Conservation (phyloP, 1,140 invertebrate species). For the Drosophila busckii region DNA sequence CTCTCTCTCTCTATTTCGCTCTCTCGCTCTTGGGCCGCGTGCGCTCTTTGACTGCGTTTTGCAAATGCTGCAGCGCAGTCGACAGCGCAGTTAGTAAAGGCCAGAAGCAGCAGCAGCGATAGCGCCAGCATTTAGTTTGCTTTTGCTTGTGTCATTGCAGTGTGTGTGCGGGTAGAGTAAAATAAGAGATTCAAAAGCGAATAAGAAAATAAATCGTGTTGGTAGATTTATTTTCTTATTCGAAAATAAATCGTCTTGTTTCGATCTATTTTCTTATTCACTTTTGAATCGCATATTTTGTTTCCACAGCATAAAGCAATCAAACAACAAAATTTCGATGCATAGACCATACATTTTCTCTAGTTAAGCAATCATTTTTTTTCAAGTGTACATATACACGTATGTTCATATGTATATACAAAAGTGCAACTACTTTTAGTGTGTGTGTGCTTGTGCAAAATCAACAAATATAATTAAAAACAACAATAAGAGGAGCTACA, state of each 20-base stretch:
- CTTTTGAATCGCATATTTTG: no score
- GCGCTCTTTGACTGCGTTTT: conserved; percentile 46
- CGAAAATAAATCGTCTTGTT: background rate
- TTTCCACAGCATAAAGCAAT: background rate
- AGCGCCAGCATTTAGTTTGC: conserved; percentile 62
- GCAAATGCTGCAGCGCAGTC: conserved; percentile 26
- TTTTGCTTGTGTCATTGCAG: conserved; percentile 72
- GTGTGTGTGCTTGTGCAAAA: conserved; percentile 9
- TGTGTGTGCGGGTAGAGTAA: conserved; percentile 58
- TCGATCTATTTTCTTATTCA: no score
- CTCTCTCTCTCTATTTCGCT: conserved; percentile 40
- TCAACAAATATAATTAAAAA: conserved; percentile 26
- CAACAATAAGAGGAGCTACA: conserved; percentile 59
- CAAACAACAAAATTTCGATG: conserved; percentile 9
- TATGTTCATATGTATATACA: conserved; percentile 3
- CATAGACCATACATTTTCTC: conserved; percentile 9
- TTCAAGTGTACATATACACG: conserved; percentile 25
- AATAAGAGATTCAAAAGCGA: conserved; percentile 28
- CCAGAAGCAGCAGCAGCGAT: conserved; percentile 49
- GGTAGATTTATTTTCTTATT: no score
- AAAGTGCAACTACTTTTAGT: conserved; percentile 4
- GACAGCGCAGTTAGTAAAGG: conserved; percentile 49
- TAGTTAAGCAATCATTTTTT: conserved; percentile 21
- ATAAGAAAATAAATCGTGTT: conserved; percentile 4
- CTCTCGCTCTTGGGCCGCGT: conserved; percentile 23